These are phyloP conservation scores for Apotomis betuletana DNA, from an alignment of 2,888 invertebrate species.

Conservation along the genomic window DNA sequence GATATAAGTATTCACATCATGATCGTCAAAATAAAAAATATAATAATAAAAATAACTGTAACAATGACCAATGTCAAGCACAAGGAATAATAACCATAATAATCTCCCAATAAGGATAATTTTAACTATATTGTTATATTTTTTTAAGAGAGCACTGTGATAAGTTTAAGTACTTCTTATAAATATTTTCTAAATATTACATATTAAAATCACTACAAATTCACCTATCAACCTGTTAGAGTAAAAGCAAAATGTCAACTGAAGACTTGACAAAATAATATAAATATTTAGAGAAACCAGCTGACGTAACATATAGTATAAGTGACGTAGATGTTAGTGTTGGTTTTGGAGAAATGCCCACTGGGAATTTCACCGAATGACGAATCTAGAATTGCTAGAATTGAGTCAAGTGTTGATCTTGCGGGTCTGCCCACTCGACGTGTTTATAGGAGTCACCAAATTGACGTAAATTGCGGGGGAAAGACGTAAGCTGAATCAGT, in stretches of 20 bases:
- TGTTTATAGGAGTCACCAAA: background rate
- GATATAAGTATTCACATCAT: too few species aligned
- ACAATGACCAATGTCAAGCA: too few species aligned
- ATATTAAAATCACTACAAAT: background rate
- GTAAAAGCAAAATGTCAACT: constrained; percentile 6
- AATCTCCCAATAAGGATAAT: too few species aligned
- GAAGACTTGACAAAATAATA: background rate
- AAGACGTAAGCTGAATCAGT: background rate
- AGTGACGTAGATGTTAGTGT: constrained; percentile 4
- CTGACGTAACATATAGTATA: constrained; percentile 1
- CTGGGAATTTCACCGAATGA: background rate
- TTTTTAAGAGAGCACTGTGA: too few species aligned
- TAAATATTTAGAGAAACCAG: background rate
- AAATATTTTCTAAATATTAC: too few species aligned
- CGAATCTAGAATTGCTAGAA: background rate
- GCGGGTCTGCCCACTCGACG: constrained; percentile 1
- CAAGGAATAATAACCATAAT: too few species aligned
- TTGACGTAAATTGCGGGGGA: background rate
- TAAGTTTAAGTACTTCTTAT: too few species aligned
- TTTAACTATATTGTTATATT: too few species aligned
- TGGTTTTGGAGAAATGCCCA: constrained; percentile 20
- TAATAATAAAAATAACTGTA: too few species aligned
- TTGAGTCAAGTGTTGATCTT: constrained; percentile 12
- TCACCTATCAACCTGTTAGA: background rate
- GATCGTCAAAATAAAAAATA: too few species aligned